phyloP scores from a whole-genome alignment of 2,797 vertebrate genomes.

The Helostoma temminkii region DNA sequence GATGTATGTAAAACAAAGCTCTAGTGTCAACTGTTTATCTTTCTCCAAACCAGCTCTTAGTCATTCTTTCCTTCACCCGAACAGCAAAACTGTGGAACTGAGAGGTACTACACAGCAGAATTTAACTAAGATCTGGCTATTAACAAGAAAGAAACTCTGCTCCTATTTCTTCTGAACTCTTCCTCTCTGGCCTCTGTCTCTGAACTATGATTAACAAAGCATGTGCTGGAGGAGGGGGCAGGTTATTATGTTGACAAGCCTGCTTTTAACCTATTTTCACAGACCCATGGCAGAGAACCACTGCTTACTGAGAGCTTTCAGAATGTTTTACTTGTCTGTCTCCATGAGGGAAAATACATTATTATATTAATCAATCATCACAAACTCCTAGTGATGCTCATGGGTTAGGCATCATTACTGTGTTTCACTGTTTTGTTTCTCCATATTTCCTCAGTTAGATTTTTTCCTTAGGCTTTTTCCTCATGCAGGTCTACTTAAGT shows the following conservation, averaged over 20 bases:
- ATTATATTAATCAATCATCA: background rate
- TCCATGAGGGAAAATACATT: background rate
- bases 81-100: conserved; percentile 23
- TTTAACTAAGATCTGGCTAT: conserved; percentile 4
- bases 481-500: background rate
- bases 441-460: background rate
- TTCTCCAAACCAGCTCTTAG: conserved; percentile 16
- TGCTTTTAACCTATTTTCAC: conserved; percentile 65
- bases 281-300: conserved; percentile 27
- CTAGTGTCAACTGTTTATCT: conserved; percentile 51
- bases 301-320: conserved; percentile 14
- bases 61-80: conserved; percentile 45
- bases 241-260: conserved; percentile 48
- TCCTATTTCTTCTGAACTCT: conserved; percentile 20
- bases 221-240: conserved; percentile 52
- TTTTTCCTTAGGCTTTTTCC: background rate
- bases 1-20: conserved; percentile 28
- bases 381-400: background rate
- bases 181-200: conserved; percentile 27
- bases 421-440: background rate
- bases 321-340: background rate
- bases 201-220: conserved; percentile 69
- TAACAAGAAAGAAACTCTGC: conserved; percentile 11
- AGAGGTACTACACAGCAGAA: conserved; percentile 2
- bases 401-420: background rate